Base-by-base conservation (phyloP, 2,888 invertebrate species). In the Bugulina stolonifera region DNA sequence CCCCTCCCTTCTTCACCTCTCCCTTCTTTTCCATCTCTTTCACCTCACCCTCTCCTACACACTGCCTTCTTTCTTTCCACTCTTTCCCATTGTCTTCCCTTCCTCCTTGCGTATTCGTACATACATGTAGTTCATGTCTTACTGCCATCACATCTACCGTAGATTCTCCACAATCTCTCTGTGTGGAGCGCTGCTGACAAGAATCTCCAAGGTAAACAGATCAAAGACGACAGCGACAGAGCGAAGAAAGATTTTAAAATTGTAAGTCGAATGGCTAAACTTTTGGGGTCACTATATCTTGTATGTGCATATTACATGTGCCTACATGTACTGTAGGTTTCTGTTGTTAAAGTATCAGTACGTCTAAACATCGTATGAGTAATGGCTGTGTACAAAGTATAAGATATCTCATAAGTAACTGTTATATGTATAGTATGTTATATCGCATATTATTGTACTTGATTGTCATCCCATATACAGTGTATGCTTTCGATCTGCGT, bases 211-310 rank as follows among this genome's bases (percentile, higher is more conserved):
- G 81, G 85, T 0, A 89, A 89, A 35, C 84, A 85, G 69, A 83
- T 88, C 1, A 86, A 87, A 76, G 76, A 81, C 23, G 89, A 89
- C 77, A 87, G 90, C 0, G 85, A 87, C 32, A 86, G 85, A 1
- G 87, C 89, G 0, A 89, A 90, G 80, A 98, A 97, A 82, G 93
- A 97, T 85, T 84, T 92, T 22, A 91, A 92, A 84, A 83, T 95
- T 85, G 91, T 91, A 80, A 77, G 80, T 78, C 35, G n/a, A n/a
- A n/a, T n/a, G n/a, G n/a, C 69, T 74, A 74, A 23, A n/a, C n/a
- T n/a, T n/a, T n/a, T n/a, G n/a, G n/a, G n/a, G n/a, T n/a, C n/a
- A n/a, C n/a, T n/a, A n/a, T n/a, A n/a, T n/a, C n/a, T n/a, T n/a
- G n/a, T n/a, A n/a, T n/a, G n/a, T n/a, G n/a, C n/a, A n/a, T n/a